Percentiles rank a stretch among this genome's conserved stretches.
Evolutionary conservation across 1,140 invertebrate species (phyloP).

Genomic region (Diorhabda elongata): DNA sequence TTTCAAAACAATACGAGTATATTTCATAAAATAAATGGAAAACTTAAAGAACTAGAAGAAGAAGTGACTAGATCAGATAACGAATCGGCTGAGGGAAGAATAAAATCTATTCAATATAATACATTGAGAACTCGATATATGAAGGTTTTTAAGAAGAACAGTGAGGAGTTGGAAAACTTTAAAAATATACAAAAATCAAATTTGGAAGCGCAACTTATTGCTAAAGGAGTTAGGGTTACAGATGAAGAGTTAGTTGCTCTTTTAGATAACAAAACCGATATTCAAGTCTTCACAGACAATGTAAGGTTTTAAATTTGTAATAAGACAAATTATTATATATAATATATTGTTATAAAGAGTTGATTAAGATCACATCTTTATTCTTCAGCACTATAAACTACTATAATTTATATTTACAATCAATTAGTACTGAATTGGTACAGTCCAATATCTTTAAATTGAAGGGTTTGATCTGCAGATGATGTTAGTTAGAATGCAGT

Average conservation of each 20-base stretch:
- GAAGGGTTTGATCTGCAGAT: no score
- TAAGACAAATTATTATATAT: not conserved
- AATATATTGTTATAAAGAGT: not conserved
- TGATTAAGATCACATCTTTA: not conserved
- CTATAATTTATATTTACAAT: no score
- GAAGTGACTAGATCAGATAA: slow-evolving; percentile 27
- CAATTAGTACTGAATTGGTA: no score
- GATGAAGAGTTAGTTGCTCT: slow-evolving; percentile 34
- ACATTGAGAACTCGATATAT: slow-evolving; percentile 34
- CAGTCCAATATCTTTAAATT: no score
- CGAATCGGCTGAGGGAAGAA: slow-evolving; percentile 31
- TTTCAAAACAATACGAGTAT: slow-evolving; percentile 37
- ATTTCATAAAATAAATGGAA: slow-evolving; percentile 27
- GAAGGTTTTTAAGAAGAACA: slow-evolving; percentile 32
- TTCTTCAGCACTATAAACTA: no score
- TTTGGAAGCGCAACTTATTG: slow-evolving; percentile 32
- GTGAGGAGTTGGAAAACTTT: slow-evolving; percentile 30
- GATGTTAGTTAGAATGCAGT: no score
- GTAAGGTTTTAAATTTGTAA: slow-evolving; percentile 22
- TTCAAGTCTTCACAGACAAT: slow-evolving; percentile 42
- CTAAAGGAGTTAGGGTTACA: slow-evolving; percentile 32
- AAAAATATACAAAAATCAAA: slow-evolving; percentile 28
- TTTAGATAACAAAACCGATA: slow-evolving; percentile 31
- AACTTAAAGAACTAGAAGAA: slow-evolving; percentile 34
- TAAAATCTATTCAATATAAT: slow-evolving; percentile 38